phyloP scores from a whole-genome alignment of 2,113 vertebrate species.

The Helogale parvula region DNA sequence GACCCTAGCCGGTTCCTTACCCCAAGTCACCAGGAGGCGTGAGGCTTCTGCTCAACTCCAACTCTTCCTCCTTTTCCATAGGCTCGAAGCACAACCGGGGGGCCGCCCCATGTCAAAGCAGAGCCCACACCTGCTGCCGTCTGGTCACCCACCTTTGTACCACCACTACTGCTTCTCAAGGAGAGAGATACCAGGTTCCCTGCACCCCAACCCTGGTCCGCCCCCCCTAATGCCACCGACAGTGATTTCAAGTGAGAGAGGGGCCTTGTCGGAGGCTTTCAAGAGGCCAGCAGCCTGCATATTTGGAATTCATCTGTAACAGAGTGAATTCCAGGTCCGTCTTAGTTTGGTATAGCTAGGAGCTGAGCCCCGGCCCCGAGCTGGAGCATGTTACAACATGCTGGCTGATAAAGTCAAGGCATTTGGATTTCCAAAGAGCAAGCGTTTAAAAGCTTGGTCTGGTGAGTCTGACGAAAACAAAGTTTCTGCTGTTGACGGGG shows the following conservation, averaged over 20 bases:
- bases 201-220: not conserved
- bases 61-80: not conserved
- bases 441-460: slow-evolving; percentile 63
- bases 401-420: slow-evolving; percentile 48
- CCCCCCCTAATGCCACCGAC: not conserved
- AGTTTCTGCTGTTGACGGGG: slow-evolving; percentile 22
- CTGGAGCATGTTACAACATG: slow-evolving; percentile 57
- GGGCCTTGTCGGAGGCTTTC: slow-evolving; percentile 42
- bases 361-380: slow-evolving; percentile 24
- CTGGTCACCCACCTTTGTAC: not conserved
- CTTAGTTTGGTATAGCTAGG: slow-evolving; percentile 32
- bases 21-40: slow-evolving; percentile 58
- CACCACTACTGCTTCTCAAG: not conserved
- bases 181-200: not conserved
- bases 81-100: not conserved
- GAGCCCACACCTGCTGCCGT: not conserved
- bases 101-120: not conserved
- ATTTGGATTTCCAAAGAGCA: slow-evolving; percentile 53
- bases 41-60: slow-evolving; percentile 20
- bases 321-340: slow-evolving; percentile 71
- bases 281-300: slow-evolving; percentile 73
- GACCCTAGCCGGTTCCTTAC: slow-evolving; percentile 59
- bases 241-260: slow-evolving; percentile 42
- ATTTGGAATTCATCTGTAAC: slow-evolving; percentile 76
- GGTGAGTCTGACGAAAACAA: slow-evolving; percentile 46